A percentile compares a stretch with the other conserved stretches of the same genome.
These are phyloP conservation scores for Drosophila niveifrons DNA, from an alignment of 2,888 invertebrate species.

Conservation along the genomic window DNA sequence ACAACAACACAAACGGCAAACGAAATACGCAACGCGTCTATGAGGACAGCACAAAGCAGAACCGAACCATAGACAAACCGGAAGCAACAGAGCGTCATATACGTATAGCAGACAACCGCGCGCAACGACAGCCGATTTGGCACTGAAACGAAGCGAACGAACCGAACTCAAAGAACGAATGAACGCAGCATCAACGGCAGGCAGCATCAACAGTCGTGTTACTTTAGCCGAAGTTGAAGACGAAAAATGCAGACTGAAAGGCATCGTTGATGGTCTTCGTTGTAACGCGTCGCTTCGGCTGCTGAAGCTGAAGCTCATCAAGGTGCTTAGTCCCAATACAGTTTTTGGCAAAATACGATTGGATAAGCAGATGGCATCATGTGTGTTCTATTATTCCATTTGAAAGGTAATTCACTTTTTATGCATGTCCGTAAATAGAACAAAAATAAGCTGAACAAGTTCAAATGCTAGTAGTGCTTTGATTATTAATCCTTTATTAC, in stretches of 20 bases:
- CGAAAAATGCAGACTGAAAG: slow-evolving; percentile 45
- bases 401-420: slow-evolving; percentile 45
- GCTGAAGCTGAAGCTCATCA: slow-evolving; percentile 31
- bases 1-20: slow-evolving; percentile 42
- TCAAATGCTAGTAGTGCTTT: slow-evolving; percentile 7
- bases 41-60: slow-evolving; percentile 8
- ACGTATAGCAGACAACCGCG: slow-evolving; percentile 38
- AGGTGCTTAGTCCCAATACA: slow-evolving; percentile 47
- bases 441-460: slow-evolving; percentile 10
- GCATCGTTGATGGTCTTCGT: slow-evolving; percentile 33
- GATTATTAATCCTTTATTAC: slow-evolving; percentile 15
- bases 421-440: slow-evolving; percentile 18
- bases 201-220: slow-evolving; percentile 1
- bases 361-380: slow-evolving; percentile 53
- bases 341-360: slow-evolving; percentile 53
- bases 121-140: slow-evolving; percentile 65
- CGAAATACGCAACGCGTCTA: slow-evolving; percentile 38
- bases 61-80: slow-evolving; percentile 18
- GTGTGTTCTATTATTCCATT: slow-evolving; percentile 56
- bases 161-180: slow-evolving; percentile 26
- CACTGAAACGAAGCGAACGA: slow-evolving; percentile 60
- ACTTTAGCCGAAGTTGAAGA: slow-evolving; percentile 19
- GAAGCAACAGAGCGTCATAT: neutral
- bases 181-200: slow-evolving; percentile 16
- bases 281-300: slow-evolving; percentile 22